phyloP scores from a whole-genome alignment of 2,113 vertebrate species.

The Percina caprodes region DNA sequence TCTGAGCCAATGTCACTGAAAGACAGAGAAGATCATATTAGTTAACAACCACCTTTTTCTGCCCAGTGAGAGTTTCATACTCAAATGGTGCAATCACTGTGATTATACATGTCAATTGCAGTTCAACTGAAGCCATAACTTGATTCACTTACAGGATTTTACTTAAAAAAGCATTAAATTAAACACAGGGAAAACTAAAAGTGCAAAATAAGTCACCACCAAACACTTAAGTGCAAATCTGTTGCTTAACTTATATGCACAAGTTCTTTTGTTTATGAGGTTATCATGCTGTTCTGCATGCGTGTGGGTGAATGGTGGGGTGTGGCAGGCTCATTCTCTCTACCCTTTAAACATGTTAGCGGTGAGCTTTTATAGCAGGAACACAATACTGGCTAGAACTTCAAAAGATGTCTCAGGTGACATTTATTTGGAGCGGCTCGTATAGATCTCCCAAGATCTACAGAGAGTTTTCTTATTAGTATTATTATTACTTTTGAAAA shows the following conservation, averaged over 20 bases:
- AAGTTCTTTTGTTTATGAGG: not conserved
- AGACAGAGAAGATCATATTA: constrained; percentile 2
- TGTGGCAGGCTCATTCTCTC: not conserved
- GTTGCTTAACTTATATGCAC: not conserved
- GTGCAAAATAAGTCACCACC: not conserved
- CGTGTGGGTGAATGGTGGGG: not conserved
- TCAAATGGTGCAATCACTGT: not conserved
- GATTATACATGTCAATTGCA: too few relatives aligned
- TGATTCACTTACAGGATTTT: not conserved
- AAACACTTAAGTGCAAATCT: not conserved
- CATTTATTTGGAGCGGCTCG: too few relatives aligned
- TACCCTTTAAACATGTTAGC: not conserved
- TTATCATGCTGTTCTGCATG: not conserved
- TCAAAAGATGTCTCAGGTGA: not conserved
- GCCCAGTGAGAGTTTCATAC: not conserved
- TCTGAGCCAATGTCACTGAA: constrained; percentile 31
- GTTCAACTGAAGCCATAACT: not conserved
- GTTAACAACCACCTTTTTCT: not conserved
- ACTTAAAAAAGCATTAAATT: not conserved
- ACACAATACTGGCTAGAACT: not conserved
- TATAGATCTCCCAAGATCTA: too few relatives aligned
- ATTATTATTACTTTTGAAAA: too few relatives aligned
- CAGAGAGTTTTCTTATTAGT: too few relatives aligned
- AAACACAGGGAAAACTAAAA: not conserved
- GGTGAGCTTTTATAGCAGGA: not conserved